phyloP scores from a whole-genome alignment of 2,888 invertebrate species.

The Selenia dentaria region DNA sequence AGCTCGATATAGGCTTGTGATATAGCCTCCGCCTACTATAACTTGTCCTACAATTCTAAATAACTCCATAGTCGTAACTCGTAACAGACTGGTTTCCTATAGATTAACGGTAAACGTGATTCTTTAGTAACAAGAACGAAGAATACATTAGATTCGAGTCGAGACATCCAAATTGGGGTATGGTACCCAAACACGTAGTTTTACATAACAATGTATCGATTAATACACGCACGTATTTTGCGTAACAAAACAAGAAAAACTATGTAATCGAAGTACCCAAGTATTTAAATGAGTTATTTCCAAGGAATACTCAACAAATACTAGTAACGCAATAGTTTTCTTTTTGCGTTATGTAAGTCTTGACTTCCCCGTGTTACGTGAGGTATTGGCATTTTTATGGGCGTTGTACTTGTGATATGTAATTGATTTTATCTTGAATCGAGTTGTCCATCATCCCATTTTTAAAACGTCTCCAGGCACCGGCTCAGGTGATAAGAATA shows the following conservation, averaged over 20 bases:
- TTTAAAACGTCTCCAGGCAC: too few species aligned
- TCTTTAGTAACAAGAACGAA: conserved; percentile 1
- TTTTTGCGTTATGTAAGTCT: conserved; percentile 23
- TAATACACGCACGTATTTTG: conserved; percentile 18
- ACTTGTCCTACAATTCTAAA: conserved; percentile 18
- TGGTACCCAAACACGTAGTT: conserved; percentile 3
- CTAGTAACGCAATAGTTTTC: conserved; percentile 24
- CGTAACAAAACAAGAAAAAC: conserved; percentile 16
- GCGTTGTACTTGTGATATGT: neutral
- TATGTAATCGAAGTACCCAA: conserved; percentile 13
- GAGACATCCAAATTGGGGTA: conserved; percentile 3
- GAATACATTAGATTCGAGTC: neutral
- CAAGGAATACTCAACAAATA: conserved; percentile 20
- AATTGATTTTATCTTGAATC: too few species aligned
- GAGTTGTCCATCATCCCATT: too few species aligned
- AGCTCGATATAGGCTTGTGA: too few species aligned
- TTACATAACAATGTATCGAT: conserved; percentile 18
- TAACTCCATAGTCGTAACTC: conserved; percentile 12
- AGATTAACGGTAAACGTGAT: conserved; percentile 13
- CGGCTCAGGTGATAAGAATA: too few species aligned
- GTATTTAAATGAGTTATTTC: conserved; percentile 27
- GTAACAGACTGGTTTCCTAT: conserved; percentile 14
- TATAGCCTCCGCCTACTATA: neutral
- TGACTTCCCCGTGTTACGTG: conserved; percentile 28
- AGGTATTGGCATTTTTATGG: conserved; percentile 14